Evolutionary conservation across 2,797 vertebrate species (phyloP).

Genomic region (Myiotriccus ornatus): DNA sequence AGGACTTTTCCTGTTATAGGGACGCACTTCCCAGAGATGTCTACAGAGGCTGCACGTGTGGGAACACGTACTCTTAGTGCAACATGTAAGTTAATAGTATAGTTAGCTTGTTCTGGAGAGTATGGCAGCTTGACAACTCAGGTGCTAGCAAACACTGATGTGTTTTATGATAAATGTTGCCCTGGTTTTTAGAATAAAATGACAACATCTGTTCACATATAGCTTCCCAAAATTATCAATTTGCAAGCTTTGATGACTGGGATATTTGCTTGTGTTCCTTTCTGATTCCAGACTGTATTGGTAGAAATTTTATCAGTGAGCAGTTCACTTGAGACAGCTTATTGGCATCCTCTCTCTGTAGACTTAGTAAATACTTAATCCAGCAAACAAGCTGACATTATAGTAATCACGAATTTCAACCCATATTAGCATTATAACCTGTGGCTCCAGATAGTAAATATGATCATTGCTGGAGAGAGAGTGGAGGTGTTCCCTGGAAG

Average conservation of each 20-base stretch:
- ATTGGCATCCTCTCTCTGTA: rapidly evolving
- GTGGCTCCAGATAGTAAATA: neutral
- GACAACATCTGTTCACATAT: rapidly evolving
- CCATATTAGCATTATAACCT: rapidly evolving
- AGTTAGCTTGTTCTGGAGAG: neutral
- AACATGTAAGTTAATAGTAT: rapidly evolving
- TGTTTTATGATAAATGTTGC: neutral
- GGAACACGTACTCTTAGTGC: neutral
- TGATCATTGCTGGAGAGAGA: neutral
- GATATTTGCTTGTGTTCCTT: neutral
- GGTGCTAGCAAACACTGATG: neutral
- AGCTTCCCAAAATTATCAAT: neutral
- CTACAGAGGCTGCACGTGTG: rapidly evolving
- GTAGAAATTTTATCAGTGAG: neutral
- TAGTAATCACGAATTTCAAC: neutral
- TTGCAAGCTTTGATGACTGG: neutral
- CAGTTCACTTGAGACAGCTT: neutral
- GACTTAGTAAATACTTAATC: neutral
- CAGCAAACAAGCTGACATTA: neutral
- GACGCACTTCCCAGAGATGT: neutral
- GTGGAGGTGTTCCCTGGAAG: neutral
- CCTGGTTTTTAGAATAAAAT: neutral
- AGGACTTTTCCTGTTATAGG: neutral
- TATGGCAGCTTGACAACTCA: neutral
- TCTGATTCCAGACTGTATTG: neutral